A percentile compares a stretch with the other conserved stretches of the same genome.
Evolutionary conservation across 1,140 invertebrate species (phyloP).

Genomic region (Anastatus disparis): DNA sequence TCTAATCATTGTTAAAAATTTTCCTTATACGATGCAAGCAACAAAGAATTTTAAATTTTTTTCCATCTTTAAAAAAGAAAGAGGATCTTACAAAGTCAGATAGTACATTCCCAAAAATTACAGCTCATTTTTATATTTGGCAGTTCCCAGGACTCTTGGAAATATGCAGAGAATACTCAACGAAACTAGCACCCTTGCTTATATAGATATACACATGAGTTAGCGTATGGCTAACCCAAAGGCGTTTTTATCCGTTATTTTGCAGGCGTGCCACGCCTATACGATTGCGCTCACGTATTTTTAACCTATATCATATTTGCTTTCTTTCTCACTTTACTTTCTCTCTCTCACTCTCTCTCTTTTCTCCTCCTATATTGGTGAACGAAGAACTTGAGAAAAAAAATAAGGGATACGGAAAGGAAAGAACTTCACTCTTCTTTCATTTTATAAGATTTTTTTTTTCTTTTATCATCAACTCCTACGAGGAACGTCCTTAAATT

Average conservation of each 20-base stretch:
- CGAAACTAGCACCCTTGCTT: not conserved
- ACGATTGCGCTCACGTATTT: constrained; percentile 55
- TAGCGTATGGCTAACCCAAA: not conserved
- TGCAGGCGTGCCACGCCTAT: constrained; percentile 37
- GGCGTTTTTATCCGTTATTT: constrained; percentile 39
- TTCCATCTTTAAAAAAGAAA: too few relatives aligned
- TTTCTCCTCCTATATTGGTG: too few relatives aligned
- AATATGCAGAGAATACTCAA: not conserved
- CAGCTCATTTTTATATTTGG: not conserved
- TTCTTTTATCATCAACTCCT: not conserved
- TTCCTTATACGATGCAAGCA: too few relatives aligned
- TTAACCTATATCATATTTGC: constrained; percentile 54
- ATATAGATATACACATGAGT: not conserved
- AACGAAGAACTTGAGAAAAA: too few relatives aligned
- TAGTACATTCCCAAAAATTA: not conserved
- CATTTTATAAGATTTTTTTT: constrained; percentile 21
- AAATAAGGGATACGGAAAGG: too few relatives aligned
- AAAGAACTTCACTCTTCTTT: not conserved
- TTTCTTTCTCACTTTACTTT: not conserved
- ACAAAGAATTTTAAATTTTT: too few relatives aligned
- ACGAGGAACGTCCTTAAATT: too few relatives aligned
- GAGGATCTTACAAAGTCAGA: too few relatives aligned
- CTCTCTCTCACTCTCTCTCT: not conserved
- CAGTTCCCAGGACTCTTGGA: not conserved
- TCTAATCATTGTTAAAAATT: too few relatives aligned